Conservation (phyloP, 1,140 invertebrate species). For the Phymorhynchus buccinoides region DNA sequence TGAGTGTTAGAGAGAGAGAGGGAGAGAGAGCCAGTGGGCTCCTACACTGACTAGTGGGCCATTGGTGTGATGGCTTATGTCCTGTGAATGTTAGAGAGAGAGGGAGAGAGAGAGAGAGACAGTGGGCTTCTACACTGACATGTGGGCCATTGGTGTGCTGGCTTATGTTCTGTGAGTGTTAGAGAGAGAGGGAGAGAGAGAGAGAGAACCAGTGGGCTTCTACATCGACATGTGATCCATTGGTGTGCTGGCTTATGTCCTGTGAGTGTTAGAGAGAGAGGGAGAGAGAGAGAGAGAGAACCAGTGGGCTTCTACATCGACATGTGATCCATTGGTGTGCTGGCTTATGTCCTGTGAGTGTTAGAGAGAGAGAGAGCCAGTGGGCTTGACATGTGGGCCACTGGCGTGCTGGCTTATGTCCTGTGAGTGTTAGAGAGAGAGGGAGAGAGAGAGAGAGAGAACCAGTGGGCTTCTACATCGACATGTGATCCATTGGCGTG, state of each 20-base stretch:
- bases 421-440: not conserved
- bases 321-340: slow-evolving; percentile 99
- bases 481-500: too few relatives aligned
- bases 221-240: slow-evolving; percentile 99
- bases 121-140: slow-evolving; percentile 99
- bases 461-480: too few relatives aligned
- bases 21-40: slow-evolving; percentile 98
- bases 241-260: slow-evolving; percentile 95
- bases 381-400: too few relatives aligned
- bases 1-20: too few relatives aligned
- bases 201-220: slow-evolving; percentile 97
- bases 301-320: slow-evolving; percentile 99
- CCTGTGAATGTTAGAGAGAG: slow-evolving; percentile 81
- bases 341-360: slow-evolving; percentile 97
- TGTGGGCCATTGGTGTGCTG: slow-evolving; percentile 99
- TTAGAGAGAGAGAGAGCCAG: too few relatives aligned
- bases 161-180: slow-evolving; percentile 97
- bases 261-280: too few relatives aligned
- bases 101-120: slow-evolving; percentile 72
- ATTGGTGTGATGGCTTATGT: slow-evolving; percentile 98
- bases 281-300: too few relatives aligned
- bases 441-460: not conserved
- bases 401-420: not conserved
- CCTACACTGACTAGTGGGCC: slow-evolving; percentile 99
- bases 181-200: too few relatives aligned